Base-by-base conservation (phyloP, 2,888 invertebrate genomes). In the Diarsia brunnea region DNA sequence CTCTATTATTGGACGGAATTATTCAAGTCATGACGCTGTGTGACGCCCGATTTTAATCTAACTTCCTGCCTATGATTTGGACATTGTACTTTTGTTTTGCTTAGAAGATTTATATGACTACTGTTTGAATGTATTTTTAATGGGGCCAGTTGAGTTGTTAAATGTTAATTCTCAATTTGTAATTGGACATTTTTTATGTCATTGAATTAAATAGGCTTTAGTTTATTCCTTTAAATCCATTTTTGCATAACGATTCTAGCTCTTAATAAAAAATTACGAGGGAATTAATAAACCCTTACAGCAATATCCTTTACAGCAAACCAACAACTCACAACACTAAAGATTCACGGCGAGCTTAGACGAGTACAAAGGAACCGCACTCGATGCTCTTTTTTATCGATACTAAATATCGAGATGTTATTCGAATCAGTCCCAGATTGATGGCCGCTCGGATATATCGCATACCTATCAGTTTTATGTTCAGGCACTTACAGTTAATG, bases 381-480 rank as follows among this genome's bases (percentile, higher is more conserved):
- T 85, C 82, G 79, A 81, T 87, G 82, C 79, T 89, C 88, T 83
- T 89, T 89, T 89, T 90, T 88, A 87, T 87, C 89, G 88, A 89
- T 90, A 85, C 89, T 87, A 87, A 88, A 89, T 90, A 91, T 91
- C 90, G 90, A 92, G 92, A 92, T 92, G 91, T 91, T 87, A 86
- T 87, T 90, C 83, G 88, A 87, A 88, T 88, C 88, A 85, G 81
- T 79, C 71, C 71, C 84, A 87, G 92, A 94, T 93, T 93, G 95
- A 95, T 94, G 92, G 90, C 85, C 89, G 90, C 87, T 88, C 91
- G 90, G 93, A 95, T 93, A 94, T 95, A 95, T 95, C 92, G 95
- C 95, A 94, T 94, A 94, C 94, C 95, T 94, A 95, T 95, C 95
- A 95, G 94, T 94, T 95, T 95, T 95, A 95, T 95, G 95, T 94